Evolutionary conservation across 2,113 vertebrate genomes (phyloP).

Genomic region (Tenebrosternarchus preto): DNA sequence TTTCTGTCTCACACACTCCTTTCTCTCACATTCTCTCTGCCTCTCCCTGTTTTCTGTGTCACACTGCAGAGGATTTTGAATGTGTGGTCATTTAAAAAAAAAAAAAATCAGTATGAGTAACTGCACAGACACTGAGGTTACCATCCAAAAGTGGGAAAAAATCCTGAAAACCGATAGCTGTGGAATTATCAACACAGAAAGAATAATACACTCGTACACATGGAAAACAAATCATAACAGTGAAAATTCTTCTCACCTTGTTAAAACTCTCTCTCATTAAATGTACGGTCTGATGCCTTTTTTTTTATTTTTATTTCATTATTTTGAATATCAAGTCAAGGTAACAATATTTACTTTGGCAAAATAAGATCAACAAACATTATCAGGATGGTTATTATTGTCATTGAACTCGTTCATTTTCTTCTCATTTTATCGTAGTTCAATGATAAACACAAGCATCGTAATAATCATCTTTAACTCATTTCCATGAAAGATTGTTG

Average conservation of each 20-base stretch:
- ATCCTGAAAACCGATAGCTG: background rate
- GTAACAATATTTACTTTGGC: conserved; percentile 61
- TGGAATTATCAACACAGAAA: too few relatives aligned
- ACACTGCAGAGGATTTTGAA: conserved; percentile 25
- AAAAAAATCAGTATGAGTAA: background rate
- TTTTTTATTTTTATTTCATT: conserved; percentile 46
- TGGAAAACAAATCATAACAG: background rate
- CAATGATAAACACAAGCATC: conserved; percentile 51
- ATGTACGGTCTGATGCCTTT: conserved; percentile 1
- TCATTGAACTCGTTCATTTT: conserved; percentile 34
- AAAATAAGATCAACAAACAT: conserved; percentile 55
- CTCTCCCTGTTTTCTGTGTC: conserved; percentile 10
- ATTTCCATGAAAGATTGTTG: conserved; percentile 45
- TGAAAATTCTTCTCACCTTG: too few relatives aligned
- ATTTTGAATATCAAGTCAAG: conserved; percentile 57
- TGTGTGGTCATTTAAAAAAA: conserved; percentile 6
- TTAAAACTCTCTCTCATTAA: background rate
- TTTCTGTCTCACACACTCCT: background rate
- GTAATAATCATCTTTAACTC: conserved; percentile 41
- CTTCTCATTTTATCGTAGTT: conserved; percentile 20
- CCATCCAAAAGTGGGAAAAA: conserved; percentile 36
- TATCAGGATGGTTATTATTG: conserved; percentile 47
- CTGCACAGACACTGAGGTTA: conserved; percentile 34
- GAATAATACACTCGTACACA: too few relatives aligned
- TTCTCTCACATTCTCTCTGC: conserved; percentile 4